Base-by-base conservation (phyloP, 2,888 invertebrate genomes). In the Meganola albula region DNA sequence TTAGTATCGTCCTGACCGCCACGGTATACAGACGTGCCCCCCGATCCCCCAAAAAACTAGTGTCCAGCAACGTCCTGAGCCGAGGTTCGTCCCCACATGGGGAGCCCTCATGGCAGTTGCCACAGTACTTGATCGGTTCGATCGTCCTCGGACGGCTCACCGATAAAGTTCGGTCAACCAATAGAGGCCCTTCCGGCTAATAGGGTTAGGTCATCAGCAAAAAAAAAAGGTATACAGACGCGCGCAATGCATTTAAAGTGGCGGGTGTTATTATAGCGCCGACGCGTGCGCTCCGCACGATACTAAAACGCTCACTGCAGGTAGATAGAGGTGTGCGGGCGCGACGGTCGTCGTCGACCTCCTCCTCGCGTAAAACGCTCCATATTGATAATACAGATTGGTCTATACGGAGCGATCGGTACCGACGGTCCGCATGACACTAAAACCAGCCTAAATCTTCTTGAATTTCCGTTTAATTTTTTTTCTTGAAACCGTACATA, bases 241-340 rank as follows among this genome's bases (percentile, higher is more conserved):
- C 24, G 24, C 24, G 12, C 7, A 24, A 24, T 24, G 24, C 12
- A 24, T 24, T 6, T 12, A 24, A 24, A 7, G 12, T 24, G 24
- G 24, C 24, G 24, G 24, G 12, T 11, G 12, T 11, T 12, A 24
- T 23, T 16, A 16, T 20, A 25, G 25, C 24, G 30, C 18, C 23
- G 33, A 37, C 30, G 33, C 37, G 37, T 25, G 25, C 25, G 25
- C 25, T 40, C 24, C 36, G 36, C 40, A 28, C 32, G 34, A 34
- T 31, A 31, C 38, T 39, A 34, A 34, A 40, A 33, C 33, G 36
- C 36, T 40, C 28, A 40, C 37, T 40, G 29, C 9, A 40, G 31
- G 18, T 24, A 30, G 40, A 40, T 36, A 31, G 34, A 31, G 24
- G 28, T 31, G 33, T 16, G 31, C 36, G 31, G 27, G 33, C 37